These are phyloP conservation scores for Rotaria macrura DNA, from an alignment of 2,888 invertebrate genomes.

Conservation along the genomic window DNA sequence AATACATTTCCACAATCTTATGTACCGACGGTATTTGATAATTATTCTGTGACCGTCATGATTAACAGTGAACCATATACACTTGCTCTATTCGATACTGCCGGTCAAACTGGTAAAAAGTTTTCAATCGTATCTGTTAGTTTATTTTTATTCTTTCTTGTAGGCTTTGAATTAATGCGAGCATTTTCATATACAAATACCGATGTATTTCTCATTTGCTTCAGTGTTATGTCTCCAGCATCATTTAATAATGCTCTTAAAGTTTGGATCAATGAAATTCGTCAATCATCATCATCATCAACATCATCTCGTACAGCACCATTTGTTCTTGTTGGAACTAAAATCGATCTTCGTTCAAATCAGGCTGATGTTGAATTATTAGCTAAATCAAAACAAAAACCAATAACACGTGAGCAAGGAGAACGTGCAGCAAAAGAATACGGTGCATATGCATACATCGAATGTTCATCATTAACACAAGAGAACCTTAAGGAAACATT, in stretches of 20 bases:
- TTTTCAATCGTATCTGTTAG: neutral
- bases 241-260: constrained; percentile 16
- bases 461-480: constrained; percentile 20
- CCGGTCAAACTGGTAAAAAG: neutral
- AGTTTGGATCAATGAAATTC: neutral
- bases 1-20: neutral
- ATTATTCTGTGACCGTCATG: neutral
- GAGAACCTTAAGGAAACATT: constrained; percentile 17
- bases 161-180: neutral
- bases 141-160: neutral
- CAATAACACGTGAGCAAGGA: constrained; percentile 14
- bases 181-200: constrained; percentile 5
- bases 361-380: neutral
- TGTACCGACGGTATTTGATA: constrained; percentile 8
- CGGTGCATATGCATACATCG: constrained; percentile 3
- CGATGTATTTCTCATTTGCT: constrained; percentile 11
- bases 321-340: neutral
- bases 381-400: constrained; percentile 10
- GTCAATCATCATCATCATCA: neutral
- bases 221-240: constrained; percentile 7
- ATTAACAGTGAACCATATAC: neutral
- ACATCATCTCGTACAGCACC: neutral
- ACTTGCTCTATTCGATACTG: neutral
- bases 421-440: neutral
- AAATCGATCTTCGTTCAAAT: neutral